Conservation (phyloP, 2,113 vertebrate species). For the Ochotona princeps region DNA sequence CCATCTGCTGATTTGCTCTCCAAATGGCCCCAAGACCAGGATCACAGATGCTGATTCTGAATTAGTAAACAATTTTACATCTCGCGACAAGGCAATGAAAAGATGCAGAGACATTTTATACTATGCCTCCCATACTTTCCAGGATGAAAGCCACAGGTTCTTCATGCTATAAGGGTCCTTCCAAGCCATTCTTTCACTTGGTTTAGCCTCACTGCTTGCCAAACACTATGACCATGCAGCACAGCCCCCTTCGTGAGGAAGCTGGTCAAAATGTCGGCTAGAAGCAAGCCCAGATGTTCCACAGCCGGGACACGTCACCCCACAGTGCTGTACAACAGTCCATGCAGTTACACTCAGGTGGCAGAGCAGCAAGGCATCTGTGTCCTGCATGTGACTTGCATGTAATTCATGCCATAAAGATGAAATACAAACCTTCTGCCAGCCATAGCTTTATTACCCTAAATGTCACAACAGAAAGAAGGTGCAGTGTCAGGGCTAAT, state of each 20-base stretch:
- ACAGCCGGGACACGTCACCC: conserved; percentile 21
- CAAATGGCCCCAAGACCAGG: too few species aligned
- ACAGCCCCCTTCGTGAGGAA: not conserved
- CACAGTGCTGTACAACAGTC: not conserved
- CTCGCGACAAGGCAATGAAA: not conserved
- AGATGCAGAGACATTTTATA: not conserved
- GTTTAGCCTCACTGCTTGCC: not conserved
- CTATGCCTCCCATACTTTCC: not conserved
- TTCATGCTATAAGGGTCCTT: not conserved
- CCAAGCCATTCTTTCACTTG: not conserved
- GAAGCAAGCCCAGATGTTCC: conserved; percentile 40
- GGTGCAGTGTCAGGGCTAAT: not conserved
- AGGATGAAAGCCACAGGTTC: not conserved
- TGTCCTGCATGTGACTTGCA: conserved; percentile 53
- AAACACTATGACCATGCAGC: not conserved
- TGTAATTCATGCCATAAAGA: conserved; percentile 52
- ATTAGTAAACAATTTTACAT: not conserved
- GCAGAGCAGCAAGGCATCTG: conserved; percentile 58
- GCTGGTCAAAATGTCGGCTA: conserved; percentile 3
- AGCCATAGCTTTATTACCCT: conserved; percentile 32
- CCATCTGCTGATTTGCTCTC: too few species aligned
- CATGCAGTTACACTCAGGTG: conserved; percentile 32
- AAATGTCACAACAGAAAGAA: conserved; percentile 29
- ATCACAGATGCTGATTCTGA: not conserved
- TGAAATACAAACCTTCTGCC: conserved; percentile 33